phyloP scores from a whole-genome alignment of 2,888 invertebrate species.

The Ligdia adustata region DNA sequence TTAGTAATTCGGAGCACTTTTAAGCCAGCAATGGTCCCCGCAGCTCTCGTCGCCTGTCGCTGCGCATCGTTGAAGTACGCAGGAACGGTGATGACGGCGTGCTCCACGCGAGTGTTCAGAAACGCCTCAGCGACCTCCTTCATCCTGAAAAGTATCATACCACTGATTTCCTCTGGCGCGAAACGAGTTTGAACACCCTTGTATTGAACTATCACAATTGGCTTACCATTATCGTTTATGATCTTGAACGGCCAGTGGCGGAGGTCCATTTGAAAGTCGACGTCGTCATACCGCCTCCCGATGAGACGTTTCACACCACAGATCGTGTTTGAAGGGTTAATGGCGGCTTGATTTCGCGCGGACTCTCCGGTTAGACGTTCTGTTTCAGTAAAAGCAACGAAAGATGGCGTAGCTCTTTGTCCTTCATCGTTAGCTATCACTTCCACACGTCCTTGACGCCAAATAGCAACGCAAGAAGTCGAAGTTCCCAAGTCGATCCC shows the following conservation, averaged over 20 bases:
- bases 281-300: constrained; percentile 61
- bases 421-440: constrained; percentile 66
- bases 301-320: constrained; percentile 66
- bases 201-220: constrained; percentile 55
- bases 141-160: constrained; percentile 65
- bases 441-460: constrained; percentile 57
- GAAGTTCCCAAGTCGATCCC: constrained; percentile 72
- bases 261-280: constrained; percentile 61
- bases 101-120: constrained; percentile 53
- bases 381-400: constrained; percentile 59
- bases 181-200: constrained; percentile 54
- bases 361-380: constrained; percentile 63
- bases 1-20: constrained; percentile 62
- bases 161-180: constrained; percentile 65
- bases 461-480: constrained; percentile 65
- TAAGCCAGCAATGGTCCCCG: constrained; percentile 62
- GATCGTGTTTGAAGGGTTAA: constrained; percentile 62
- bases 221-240: constrained; percentile 62
- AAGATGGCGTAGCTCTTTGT: constrained; percentile 62
- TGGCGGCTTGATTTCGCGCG: constrained; percentile 60
- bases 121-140: constrained; percentile 62
- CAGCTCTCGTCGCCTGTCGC: constrained; percentile 59
- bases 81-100: constrained; percentile 69
- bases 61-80: constrained; percentile 68
- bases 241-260: constrained; percentile 61